Evolutionary conservation across 2,113 vertebrate genomes (phyloP).

Genomic region (Varanus komodoensis): DNA sequence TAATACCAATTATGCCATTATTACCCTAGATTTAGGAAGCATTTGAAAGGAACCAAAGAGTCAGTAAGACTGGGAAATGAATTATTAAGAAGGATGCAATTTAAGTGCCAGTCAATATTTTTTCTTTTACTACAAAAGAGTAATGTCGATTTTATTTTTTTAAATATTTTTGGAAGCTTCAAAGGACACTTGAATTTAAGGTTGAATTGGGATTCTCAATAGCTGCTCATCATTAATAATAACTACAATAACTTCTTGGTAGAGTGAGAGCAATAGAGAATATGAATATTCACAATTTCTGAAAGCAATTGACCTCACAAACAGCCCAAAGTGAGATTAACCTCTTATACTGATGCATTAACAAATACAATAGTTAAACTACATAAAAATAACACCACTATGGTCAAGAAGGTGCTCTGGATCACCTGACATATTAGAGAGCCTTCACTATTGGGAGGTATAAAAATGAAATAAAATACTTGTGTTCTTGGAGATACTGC

Average conservation of each 20-base stretch:
- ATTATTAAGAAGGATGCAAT: slow-evolving; percentile 16
- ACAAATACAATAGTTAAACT: neutral
- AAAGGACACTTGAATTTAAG: neutral
- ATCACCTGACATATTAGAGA: neutral
- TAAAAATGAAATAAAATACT: too few relatives aligned
- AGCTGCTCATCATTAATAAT: neutral
- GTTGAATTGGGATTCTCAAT: slow-evolving; percentile 4
- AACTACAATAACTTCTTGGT: neutral
- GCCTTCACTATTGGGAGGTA: too few relatives aligned
- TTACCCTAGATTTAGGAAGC: slow-evolving; percentile 2
- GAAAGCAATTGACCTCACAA: neutral
- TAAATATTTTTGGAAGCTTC: neutral
- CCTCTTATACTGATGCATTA: neutral
- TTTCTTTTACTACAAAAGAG: slow-evolving; percentile 23
- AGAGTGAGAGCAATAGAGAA: neutral
- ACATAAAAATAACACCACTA: neutral
- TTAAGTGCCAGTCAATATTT: neutral
- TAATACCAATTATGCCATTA: slow-evolving; percentile 29
- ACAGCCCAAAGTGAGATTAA: neutral
- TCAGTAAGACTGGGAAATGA: slow-evolving; percentile 29
- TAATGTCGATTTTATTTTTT: neutral
- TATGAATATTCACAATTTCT: neutral
- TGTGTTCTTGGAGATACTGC: neutral
- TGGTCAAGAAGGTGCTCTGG: neutral
- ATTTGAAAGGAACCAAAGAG: slow-evolving; percentile 36